A percentile compares a stretch with the other conserved stretches of the same genome.
Evolutionary conservation across 2,113 vertebrate species (phyloP).

Genomic region (Bubo blakistoni): DNA sequence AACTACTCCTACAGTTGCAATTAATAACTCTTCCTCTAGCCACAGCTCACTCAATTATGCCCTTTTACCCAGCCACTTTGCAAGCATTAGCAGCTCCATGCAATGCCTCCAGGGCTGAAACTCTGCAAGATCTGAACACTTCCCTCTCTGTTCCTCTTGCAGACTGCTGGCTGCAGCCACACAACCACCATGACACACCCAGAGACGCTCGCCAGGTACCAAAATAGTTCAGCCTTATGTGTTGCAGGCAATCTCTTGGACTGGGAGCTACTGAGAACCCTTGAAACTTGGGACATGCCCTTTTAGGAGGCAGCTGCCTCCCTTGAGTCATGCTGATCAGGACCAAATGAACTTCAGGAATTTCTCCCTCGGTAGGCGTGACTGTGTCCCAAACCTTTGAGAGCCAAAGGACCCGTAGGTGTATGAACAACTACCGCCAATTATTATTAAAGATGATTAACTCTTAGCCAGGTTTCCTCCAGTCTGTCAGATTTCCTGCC

Average conservation of each 20-base stretch:
- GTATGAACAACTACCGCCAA: background rate
- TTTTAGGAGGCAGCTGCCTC: background rate
- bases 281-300: background rate
- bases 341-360: background rate
- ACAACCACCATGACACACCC: conserved; percentile 13
- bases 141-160: conserved; percentile 21
- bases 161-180: conserved; percentile 26
- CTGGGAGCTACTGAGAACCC: background rate
- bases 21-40: conserved; percentile 19
- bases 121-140: conserved; percentile 32
- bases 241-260: background rate
- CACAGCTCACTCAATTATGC: background rate
- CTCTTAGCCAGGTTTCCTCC: background rate
- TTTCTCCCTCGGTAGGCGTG: background rate
- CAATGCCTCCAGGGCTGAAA: conserved; percentile 38
- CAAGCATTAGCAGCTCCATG: background rate
- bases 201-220: conserved; percentile 13
- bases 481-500: background rate
- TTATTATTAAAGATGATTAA: background rate
- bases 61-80: background rate
- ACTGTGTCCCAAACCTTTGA: background rate
- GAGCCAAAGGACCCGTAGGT: background rate
- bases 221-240: conserved; percentile 7
- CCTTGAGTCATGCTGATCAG: background rate
- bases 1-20: background rate